Conservation (phyloP, 1,140 invertebrate genomes). For the Drosophila mayri region DNA sequence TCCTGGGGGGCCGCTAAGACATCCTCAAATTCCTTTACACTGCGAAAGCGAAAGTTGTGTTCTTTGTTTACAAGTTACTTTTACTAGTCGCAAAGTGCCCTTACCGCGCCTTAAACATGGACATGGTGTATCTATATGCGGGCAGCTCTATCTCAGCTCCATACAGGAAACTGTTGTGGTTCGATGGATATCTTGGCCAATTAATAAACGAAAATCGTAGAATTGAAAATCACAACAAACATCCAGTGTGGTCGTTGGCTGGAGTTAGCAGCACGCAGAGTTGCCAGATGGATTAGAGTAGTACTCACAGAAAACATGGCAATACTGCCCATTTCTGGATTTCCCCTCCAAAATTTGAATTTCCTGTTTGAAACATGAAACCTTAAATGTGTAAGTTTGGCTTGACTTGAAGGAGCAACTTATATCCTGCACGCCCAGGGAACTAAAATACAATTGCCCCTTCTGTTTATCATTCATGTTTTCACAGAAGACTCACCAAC, state of each 20-base stretch:
- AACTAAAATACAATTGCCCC: not conserved
- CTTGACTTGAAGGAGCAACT: not conserved
- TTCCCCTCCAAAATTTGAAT: not conserved
- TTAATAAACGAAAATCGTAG: not conserved
- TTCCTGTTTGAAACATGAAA: not conserved
- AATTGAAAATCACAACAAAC: conserved; percentile 16
- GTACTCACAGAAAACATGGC: not conserved
- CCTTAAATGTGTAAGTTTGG: conserved; percentile 4
- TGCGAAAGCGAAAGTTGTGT: conserved; percentile 69
- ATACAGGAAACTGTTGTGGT: conserved; percentile 20
- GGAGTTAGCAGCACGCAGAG: not conserved
- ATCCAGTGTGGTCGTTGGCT: not conserved
- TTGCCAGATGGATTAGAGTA: not conserved
- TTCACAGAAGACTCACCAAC: conserved; percentile 2
- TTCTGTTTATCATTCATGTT: conserved; percentile 22
- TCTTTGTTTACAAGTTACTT: conserved; percentile 16
- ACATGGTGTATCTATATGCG: conserved; percentile 59
- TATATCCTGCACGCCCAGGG: not conserved
- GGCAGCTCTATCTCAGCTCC: conserved; percentile 10
- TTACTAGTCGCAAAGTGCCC: not conserved
- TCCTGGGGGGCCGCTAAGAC: conserved; percentile 87
- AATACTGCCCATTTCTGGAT: not conserved
- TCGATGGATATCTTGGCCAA: not conserved
- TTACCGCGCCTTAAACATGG: conserved; percentile 81
- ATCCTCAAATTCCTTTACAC: conserved; percentile 91